Base-by-base conservation (phyloP, 2,888 invertebrate species). In the Eupsilia transversa region DNA sequence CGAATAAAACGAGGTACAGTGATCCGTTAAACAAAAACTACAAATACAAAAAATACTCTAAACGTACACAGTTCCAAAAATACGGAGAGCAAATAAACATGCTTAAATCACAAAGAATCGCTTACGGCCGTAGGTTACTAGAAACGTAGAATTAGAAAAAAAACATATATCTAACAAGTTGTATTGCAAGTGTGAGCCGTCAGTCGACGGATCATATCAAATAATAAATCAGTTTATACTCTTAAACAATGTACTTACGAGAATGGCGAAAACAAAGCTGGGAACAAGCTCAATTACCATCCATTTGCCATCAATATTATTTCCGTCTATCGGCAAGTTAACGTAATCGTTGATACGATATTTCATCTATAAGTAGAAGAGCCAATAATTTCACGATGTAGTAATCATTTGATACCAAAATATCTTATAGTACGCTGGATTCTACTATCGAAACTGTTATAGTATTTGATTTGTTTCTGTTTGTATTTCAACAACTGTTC, bases 141-240 rank as follows among this genome's bases (percentile, higher is more conserved):
- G 77, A 79, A 75, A 75, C 68, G 79, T 84, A 73, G 80, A 89
- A 89, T 88, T 88, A 87, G 79, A 84, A 89, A 89, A 89, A 89
- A 89, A 87, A 80, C 67, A 81, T 84, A 84, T 86, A 88, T 85
- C 74, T 84, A 84, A 84, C 83, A 86, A 82, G 82, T 87, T 60
- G 57, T 78, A 71, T 78, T 46, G 73, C 64, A 69, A 77, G 43
- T 82, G 89, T 80, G 71, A 76, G 77, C 67, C 82, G 85, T 90
- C 90, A 89, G 65, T 89, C 87, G 82, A 64, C 87, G 80, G 76
- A 84, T 88, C 80, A 79, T 86, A 85, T 88, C 82, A 85, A 87
- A 85, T 79, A 80, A 85, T 88, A 88, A 86, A 89, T 87, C 83
- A 84, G 70, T 70, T 60, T 71, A 78, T 86, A 82, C 74, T 81